Evolutionary conservation across 2,888 invertebrate species (phyloP).

Genomic region (Agonum fuliginosum): DNA sequence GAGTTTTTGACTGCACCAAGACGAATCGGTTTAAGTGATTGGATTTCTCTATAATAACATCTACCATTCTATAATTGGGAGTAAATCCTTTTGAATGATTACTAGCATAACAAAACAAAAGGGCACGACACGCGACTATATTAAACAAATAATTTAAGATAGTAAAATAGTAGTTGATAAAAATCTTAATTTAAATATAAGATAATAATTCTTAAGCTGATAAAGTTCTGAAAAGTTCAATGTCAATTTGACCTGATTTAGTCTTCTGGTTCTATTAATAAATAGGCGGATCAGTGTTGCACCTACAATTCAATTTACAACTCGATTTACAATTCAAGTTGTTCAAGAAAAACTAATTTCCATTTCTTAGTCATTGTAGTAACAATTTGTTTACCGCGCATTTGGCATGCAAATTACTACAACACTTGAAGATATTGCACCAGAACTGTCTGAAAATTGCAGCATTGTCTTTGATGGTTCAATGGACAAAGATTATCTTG

Average conservation of each 20-base stretch:
- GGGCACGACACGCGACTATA: no score
- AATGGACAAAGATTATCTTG: conserved; percentile 22
- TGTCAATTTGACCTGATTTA: neutral
- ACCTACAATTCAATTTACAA: neutral
- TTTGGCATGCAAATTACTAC: conserved; percentile 5
- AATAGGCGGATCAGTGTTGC: neutral
- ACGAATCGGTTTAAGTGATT: no score
- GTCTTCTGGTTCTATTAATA: neutral
- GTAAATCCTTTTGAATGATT: no score
- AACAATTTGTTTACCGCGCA: neutral
- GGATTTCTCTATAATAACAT: no score
- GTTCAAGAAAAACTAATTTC: neutral
- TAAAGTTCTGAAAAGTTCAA: neutral
- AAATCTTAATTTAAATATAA: neutral
- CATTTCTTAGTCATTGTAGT: neutral
- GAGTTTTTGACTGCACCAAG: no score
- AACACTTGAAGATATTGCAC: conserved; percentile 8
- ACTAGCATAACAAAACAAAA: no score
- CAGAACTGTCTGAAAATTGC: neutral
- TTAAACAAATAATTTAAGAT: no score
- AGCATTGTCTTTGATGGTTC: conserved; percentile 31
- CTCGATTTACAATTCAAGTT: no score
- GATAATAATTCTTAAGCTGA: neutral
- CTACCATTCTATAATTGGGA: no score
- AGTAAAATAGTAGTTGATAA: no score